Percentiles rank a stretch among this genome's conserved stretches.
Evolutionary conservation across 2,113 vertebrate genomes (phyloP).

Genomic region (Turdus rufiventris): DNA sequence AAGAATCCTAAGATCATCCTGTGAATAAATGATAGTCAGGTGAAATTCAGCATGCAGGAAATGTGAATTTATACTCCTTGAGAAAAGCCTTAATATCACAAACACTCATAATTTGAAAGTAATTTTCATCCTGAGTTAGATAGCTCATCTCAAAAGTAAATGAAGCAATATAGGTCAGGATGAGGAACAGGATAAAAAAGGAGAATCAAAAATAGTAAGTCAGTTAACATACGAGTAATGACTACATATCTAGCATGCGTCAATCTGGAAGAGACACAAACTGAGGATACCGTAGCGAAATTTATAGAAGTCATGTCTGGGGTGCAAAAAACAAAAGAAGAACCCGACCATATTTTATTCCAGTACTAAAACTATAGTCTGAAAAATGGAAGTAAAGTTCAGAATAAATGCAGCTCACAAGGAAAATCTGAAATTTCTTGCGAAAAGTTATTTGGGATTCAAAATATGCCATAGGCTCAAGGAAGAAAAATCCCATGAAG

Average conservation of each 20-base stretch:
- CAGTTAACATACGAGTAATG: neutral
- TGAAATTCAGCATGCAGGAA: neutral
- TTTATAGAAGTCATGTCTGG: neutral
- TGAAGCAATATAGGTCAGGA: neutral
- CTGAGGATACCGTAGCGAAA: neutral
- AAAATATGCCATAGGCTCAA: neutral
- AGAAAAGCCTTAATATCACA: neutral
- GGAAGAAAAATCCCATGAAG: neutral
- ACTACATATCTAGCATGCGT: neutral
- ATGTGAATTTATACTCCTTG: neutral
- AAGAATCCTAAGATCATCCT: neutral
- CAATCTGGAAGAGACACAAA: neutral
- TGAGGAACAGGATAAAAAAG: neutral
- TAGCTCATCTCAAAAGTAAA: neutral
- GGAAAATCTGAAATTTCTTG: neutral
- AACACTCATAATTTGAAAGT: neutral
- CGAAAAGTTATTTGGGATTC: neutral
- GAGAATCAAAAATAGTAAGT: neutral
- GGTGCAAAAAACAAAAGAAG: neutral
- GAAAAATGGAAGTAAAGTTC: neutral
- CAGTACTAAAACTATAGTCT: neutral
- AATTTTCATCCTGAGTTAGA: neutral
- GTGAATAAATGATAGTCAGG: neutral
- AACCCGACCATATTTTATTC: neutral
- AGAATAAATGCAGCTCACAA: neutral